Conservation (phyloP, 2,888 invertebrate genomes). For the Melieria picta region DNA sequence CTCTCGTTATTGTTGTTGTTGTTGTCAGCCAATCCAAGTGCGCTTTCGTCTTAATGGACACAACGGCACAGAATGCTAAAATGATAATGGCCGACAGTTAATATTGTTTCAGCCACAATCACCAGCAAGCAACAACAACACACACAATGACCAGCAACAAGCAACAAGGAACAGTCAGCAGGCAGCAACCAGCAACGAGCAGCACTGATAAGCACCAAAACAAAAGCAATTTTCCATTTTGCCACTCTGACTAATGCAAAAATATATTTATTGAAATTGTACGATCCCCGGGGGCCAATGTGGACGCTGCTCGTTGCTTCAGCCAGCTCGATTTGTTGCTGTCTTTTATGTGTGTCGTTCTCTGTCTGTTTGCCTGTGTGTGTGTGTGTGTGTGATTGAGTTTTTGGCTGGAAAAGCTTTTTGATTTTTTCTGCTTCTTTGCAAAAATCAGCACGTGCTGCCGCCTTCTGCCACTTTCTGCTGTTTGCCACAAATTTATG, state of each 20-base stretch:
- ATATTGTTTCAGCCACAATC: conserved; percentile 48
- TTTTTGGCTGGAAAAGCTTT: too few relatives aligned
- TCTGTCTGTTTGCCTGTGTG: too few relatives aligned
- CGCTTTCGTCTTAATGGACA: conserved; percentile 47
- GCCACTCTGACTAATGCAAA: conserved; percentile 55
- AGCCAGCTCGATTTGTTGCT: too few relatives aligned
- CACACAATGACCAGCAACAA: too few relatives aligned
- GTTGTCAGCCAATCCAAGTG: conserved; percentile 33
- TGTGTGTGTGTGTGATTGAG: too few relatives aligned
- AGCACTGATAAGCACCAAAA: conserved; percentile 4
- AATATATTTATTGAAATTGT: conserved; percentile 64
- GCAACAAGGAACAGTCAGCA: too few relatives aligned
- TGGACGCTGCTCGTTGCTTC: conserved; percentile 34
- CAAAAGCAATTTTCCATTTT: conserved; percentile 47
- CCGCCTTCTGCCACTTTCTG: too few relatives aligned
- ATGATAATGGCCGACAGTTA: conserved; percentile 61
- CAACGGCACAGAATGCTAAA: conserved; percentile 45
- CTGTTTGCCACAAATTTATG: too few relatives aligned
- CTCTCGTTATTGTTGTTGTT: background rate
- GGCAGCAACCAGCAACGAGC: too few relatives aligned
- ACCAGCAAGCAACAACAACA: background rate
- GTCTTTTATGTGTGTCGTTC: too few relatives aligned
- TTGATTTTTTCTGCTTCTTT: too few relatives aligned
- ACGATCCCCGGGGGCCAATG: conserved; percentile 58
- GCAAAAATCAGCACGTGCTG: too few relatives aligned